phyloP scores from a whole-genome alignment of 2,888 invertebrate species.

The Eupithecia abbreviata region DNA sequence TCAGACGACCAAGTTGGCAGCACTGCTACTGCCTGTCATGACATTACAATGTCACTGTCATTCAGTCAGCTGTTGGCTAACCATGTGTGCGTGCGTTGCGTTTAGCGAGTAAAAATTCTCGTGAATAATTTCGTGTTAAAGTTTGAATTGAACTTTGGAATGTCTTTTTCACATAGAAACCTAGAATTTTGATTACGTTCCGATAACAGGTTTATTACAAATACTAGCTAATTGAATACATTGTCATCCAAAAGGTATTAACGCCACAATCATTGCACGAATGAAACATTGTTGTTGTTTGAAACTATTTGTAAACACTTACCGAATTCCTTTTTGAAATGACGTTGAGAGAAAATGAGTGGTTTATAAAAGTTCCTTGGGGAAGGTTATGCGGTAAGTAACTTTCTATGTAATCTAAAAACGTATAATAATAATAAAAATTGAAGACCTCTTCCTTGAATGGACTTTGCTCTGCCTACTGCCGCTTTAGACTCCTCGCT shows the following conservation, averaged over 20 bases:
- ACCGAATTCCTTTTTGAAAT: constrained; percentile 46
- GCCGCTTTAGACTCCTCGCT: not conserved
- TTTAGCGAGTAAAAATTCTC: not conserved
- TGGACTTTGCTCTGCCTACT: constrained; percentile 33
- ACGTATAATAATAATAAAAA: not conserved
- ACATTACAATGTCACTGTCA: not conserved
- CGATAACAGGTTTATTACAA: not conserved
- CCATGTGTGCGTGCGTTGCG: not conserved
- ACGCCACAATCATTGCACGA: not conserved
- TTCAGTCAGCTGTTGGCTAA: not conserved
- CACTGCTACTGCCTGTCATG: not conserved
- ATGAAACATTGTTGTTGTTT: not conserved
- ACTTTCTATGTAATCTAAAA: not conserved
- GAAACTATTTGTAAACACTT: constrained; percentile 13
- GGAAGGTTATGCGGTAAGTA: constrained; percentile 73
- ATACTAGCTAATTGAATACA: not conserved
- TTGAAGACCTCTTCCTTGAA: constrained; percentile 33
- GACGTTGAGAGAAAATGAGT: constrained; percentile 69
- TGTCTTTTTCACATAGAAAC: not conserved
- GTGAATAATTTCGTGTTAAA: not conserved
- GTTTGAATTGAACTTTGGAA: constrained; percentile 5
- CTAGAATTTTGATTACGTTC: not conserved
- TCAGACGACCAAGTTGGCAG: not conserved
- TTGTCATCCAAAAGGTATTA: not conserved
- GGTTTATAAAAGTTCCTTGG: constrained; percentile 78